Base-by-base conservation (phyloP, 2,797 vertebrate species). In the Dendrocincla fuliginosa region DNA sequence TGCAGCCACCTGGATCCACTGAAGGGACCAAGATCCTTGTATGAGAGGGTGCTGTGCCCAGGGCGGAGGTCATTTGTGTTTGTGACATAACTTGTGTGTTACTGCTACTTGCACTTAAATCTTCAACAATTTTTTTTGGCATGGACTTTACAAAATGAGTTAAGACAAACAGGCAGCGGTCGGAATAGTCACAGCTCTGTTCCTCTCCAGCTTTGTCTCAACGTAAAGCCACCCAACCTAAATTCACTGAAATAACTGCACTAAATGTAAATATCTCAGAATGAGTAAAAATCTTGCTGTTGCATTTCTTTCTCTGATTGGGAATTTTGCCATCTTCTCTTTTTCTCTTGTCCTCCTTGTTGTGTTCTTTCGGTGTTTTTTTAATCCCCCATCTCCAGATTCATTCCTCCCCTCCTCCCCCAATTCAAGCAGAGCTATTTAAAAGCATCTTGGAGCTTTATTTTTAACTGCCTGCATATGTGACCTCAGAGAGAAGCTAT, bases 381-480 rank as follows among this genome's bases (percentile, higher is more conserved):
- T 41, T 14, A 28, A 33, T 20, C 10, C 11, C 23, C 13, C 1
- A 0, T 19, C 56, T 79, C 69, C 32, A 67, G 47, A 47, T 73
- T 83, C 71, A 22, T 53, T 16, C 25, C 49, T 27, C 5, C 24
- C 44, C 19, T 9, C 19, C 44, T 20, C 22, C 22, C 56, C 46
- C 42, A 25, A 27, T 59, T 83, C 6, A 4, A 87, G 50, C 20
- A 79, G 63, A 90, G 33, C 41, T 80, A 79, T 91, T 92, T 84
- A n/a, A 86, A 93, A 78, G n/a, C 50, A 49, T 50, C 56, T 57
- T 67, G 22, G n/a, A 82, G 39, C 16, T 93, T 91, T 95, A 89
- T 95, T 96, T 96, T 94, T 89, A 85, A 68, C 87, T 67, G 63
- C 33, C n/a, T 65, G 53, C 61, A 46, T 2, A 2, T 64, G 69